phyloP scores from a whole-genome alignment of 2,113 vertebrate genomes.

The Zingel zingel region DNA sequence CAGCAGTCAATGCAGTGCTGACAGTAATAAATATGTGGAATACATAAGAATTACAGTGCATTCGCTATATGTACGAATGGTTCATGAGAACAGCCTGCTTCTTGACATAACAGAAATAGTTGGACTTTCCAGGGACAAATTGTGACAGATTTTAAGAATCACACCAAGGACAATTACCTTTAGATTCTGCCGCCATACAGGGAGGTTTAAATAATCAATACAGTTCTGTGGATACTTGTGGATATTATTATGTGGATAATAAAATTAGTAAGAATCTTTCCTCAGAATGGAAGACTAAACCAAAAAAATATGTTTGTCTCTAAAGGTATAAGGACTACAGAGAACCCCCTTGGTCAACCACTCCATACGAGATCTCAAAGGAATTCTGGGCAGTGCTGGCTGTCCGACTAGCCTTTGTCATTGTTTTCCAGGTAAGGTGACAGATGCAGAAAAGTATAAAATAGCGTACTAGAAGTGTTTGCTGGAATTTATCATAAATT shows the following conservation, averaged over 20 bases:
- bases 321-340: constrained; percentile 97
- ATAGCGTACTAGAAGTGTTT: not conserved
- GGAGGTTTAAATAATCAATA: not conserved
- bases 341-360: constrained; percentile 93
- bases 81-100: too few relatives aligned
- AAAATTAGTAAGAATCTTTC: not conserved
- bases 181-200: not conserved
- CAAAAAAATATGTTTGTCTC: constrained; percentile 17
- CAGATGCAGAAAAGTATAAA: not conserved
- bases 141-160: too few relatives aligned
- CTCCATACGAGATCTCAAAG: constrained; percentile 95
- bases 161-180: not conserved
- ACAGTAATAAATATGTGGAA: too few relatives aligned
- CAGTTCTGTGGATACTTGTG: not conserved
- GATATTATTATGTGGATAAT: not conserved
- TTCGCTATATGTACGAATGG: too few relatives aligned
- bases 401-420: constrained; percentile 94
- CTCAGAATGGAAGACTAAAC: not conserved
- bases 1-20: too few relatives aligned
- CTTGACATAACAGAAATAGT: too few relatives aligned
- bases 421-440: constrained; percentile 94
- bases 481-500: not conserved
- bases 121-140: too few relatives aligned
- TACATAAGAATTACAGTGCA: too few relatives aligned
- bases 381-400: constrained; percentile 98